phyloP scores from a whole-genome alignment of 2,888 invertebrate species.

The Temnothorax unifasciatus region DNA sequence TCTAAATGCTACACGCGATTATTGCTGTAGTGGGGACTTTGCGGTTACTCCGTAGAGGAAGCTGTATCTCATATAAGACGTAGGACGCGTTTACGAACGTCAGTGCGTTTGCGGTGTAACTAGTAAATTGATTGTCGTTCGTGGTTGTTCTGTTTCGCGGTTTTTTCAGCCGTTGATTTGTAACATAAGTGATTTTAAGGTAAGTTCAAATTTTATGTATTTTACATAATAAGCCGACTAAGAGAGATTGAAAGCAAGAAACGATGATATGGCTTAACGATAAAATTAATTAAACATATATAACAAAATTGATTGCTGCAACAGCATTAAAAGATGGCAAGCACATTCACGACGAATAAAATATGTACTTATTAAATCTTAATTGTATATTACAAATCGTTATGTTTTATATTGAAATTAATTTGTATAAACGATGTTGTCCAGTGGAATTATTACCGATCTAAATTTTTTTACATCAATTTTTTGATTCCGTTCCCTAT shows the following conservation, averaged over 20 bases:
- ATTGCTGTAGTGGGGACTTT: slow-evolving; percentile 72
- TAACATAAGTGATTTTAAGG: not conserved
- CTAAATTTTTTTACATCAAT: not conserved
- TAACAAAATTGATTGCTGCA: not conserved
- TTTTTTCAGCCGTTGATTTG: not conserved
- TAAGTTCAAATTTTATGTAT: slow-evolving; percentile 18
- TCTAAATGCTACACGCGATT: slow-evolving; percentile 37
- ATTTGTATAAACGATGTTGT: not conserved
- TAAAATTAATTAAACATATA: not conserved
- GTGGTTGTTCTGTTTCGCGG: not conserved
- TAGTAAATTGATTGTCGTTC: slow-evolving; percentile 40
- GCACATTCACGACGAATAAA: not conserved
- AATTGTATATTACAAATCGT: not conserved
- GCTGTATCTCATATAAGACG: slow-evolving; percentile 75
- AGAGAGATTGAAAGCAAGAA: not conserved
- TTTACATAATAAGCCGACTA: not conserved
- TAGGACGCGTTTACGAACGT: slow-evolving; percentile 54
- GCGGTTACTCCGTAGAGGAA: slow-evolving; percentile 71
- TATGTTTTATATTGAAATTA: not conserved
- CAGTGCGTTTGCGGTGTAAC: slow-evolving; percentile 65
- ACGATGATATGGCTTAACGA: not conserved
- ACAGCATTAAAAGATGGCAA: not conserved
- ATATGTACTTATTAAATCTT: not conserved
- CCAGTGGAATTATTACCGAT: not conserved
- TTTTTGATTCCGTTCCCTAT: not conserved